Conservation (phyloP, 2,888 invertebrate species). For the Tuta absoluta region DNA sequence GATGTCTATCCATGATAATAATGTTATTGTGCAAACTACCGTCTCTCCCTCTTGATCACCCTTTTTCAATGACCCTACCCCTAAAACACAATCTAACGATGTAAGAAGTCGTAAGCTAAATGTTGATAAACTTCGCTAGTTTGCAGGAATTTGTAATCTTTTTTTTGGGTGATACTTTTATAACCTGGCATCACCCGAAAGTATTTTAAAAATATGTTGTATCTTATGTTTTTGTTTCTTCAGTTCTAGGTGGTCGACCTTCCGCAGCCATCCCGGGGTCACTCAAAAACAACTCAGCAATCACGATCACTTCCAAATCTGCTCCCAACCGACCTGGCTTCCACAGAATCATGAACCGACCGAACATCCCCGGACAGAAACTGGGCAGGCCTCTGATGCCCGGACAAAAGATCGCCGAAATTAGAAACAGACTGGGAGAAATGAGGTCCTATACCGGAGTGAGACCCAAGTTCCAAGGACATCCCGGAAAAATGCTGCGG, state of each 20-base stretch:
- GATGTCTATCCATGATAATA: no score
- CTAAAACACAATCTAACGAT: no score
- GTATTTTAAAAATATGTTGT: not conserved
- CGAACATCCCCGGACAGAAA: conserved; percentile 63
- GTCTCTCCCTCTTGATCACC: no score
- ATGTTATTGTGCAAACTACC: no score
- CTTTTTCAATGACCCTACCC: no score
- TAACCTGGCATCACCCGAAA: not conserved
- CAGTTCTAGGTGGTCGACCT: conserved; percentile 57
- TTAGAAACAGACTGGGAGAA: conserved; percentile 65
- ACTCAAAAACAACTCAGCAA: conserved; percentile 82
- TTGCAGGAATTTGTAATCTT: no score
- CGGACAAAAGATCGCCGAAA: conserved; percentile 71
- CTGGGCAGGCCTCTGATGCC: conserved; percentile 61
- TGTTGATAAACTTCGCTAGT: no score
- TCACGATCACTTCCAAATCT: conserved; percentile 80
- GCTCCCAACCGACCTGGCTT: conserved; percentile 58
- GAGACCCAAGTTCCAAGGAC: conserved; percentile 60
- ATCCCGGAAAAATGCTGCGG: conserved; percentile 55
- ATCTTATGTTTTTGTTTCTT: conserved; percentile 34
- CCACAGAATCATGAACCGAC: conserved; percentile 64
- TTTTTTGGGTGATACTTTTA: not conserved
- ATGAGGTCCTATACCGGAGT: conserved; percentile 59
- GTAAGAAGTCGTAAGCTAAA: no score
- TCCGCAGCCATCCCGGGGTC: conserved; percentile 69